Conservation (phyloP, 2,113 vertebrate species). For the Oceanites oceanicus region DNA sequence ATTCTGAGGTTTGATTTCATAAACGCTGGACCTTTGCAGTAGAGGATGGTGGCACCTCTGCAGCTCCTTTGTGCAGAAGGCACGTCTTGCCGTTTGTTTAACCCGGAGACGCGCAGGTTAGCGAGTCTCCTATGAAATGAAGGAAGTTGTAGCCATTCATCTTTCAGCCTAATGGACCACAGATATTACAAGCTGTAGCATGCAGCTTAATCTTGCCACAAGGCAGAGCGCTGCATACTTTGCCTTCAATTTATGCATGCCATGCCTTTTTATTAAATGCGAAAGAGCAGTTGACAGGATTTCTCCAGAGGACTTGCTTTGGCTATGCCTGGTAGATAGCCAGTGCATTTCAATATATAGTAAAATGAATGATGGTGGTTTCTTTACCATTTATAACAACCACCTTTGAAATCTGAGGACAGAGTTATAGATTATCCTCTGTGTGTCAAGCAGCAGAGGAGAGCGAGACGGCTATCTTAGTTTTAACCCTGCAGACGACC, state of each 20-base stretch:
- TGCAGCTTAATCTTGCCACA: conserved; percentile 52
- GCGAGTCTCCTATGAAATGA: background rate
- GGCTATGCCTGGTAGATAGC: background rate
- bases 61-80: background rate
- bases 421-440: background rate
- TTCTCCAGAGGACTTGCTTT: conserved; percentile 10
- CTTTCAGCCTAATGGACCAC: conserved; percentile 46
- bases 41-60: background rate
- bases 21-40: background rate
- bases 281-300: conserved; percentile 22
- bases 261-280: conserved; percentile 39
- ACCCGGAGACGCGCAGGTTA: background rate
- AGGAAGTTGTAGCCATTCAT: conserved; percentile 47
- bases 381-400: background rate
- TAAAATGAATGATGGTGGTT: background rate
- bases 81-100: background rate
- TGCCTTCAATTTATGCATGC: conserved; percentile 54
- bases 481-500: conserved; percentile 24
- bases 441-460: background rate
- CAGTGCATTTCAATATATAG: background rate
- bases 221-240: conserved; percentile 56
- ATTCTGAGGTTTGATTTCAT: background rate
- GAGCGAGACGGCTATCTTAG: background rate
- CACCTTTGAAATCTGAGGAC: conserved; percentile 10
- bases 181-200: conserved; percentile 57